A percentile compares a stretch with the other conserved stretches of the same genome.
Conservation (phyloP, 2,888 invertebrate genomes). For the Rambutsinella grinnellia region DNA sequence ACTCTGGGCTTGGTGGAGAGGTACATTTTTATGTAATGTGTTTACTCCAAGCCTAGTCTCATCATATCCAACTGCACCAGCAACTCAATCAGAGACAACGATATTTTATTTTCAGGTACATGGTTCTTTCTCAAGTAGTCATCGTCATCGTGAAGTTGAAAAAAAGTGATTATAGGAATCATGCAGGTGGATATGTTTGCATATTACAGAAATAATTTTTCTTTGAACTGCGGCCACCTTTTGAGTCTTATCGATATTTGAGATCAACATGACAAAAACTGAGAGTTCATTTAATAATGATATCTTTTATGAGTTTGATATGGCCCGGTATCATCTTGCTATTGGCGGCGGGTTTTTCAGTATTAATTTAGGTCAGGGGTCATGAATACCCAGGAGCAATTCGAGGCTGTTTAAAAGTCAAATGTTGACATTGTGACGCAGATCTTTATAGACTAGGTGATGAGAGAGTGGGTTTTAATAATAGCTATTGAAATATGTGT, state of each 20-base stretch:
- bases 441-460: not conserved
- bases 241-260: not conserved
- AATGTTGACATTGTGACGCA: constrained; percentile 27
- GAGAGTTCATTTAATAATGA: not conserved
- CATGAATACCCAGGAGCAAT: not conserved
- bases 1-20: not conserved
- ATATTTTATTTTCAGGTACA: not conserved
- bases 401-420: not conserved
- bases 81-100: not conserved
- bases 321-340: too few relatives aligned
- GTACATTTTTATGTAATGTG: not conserved
- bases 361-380: constrained; percentile 8
- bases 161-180: not conserved
- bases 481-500: not conserved
- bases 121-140: not conserved
- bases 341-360: too few relatives aligned
- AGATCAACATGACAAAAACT: not conserved
- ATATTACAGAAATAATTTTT: too few relatives aligned
- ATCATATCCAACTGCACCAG: not conserved
- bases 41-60: not conserved
- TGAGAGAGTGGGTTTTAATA: not conserved
- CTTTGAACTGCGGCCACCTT: not conserved
- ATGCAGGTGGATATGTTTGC: not conserved
- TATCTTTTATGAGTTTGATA: too few relatives aligned
- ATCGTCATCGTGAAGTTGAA: not conserved